phyloP scores from a whole-genome alignment of 2,113 vertebrate genomes.

The Rhegmatorhina hoffmannsi region DNA sequence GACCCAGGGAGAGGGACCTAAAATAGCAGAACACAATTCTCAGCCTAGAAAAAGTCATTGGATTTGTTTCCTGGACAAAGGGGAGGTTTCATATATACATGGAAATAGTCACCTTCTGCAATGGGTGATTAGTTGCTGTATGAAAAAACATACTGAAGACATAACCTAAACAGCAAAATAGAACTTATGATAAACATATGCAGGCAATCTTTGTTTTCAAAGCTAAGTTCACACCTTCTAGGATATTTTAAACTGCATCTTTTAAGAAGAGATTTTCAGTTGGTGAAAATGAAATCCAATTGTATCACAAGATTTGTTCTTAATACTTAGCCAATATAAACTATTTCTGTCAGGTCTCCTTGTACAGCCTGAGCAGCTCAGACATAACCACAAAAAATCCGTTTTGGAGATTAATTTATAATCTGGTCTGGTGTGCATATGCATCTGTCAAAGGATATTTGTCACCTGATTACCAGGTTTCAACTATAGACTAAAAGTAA shows the following conservation, averaged over 20 bases:
- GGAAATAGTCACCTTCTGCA: neutral
- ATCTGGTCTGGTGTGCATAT: slow-evolving; percentile 59
- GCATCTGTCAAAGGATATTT: slow-evolving; percentile 65
- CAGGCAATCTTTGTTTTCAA: neutral
- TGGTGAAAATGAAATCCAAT: slow-evolving; percentile 19
- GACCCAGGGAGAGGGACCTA: neutral
- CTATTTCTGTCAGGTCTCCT: slow-evolving; percentile 56
- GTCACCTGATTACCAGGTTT: slow-evolving; percentile 42
- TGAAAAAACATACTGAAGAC: rapidly evolving
- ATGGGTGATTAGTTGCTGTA: neutral
- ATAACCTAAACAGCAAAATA: neutral
- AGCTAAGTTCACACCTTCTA: neutral
- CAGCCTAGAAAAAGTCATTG: neutral
- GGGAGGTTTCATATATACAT: neutral
- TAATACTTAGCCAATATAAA: slow-evolving; percentile 58
- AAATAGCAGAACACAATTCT: neutral
- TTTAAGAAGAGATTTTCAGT: neutral
- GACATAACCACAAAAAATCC: slow-evolving; percentile 60
- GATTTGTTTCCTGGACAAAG: neutral
- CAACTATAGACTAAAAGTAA: neutral
- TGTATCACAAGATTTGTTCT: slow-evolving; percentile 56
- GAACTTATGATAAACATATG: neutral
- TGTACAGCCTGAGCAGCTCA: slow-evolving; percentile 32
- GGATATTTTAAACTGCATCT: neutral
- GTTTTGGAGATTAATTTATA: slow-evolving; percentile 64